These are phyloP conservation scores for Neotoxoptera formosana DNA, from an alignment of 1,140 invertebrate genomes.

Conservation along the genomic window DNA sequence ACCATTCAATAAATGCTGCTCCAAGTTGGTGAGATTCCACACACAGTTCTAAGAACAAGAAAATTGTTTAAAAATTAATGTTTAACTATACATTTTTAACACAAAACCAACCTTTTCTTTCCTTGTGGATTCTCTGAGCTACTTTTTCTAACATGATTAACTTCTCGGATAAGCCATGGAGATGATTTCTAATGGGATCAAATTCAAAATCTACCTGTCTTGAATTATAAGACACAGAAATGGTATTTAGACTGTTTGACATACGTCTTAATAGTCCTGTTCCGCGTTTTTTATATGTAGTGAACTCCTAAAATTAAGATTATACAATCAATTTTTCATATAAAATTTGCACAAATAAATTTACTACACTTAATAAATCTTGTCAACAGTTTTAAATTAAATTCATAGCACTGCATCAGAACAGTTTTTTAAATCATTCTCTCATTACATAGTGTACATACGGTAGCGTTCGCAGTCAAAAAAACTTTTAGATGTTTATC, in stretches of 20 bases:
- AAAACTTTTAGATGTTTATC: slow-evolving; percentile 75
- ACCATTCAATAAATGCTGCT: slow-evolving; percentile 52
- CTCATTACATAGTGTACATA: slow-evolving; percentile 63
- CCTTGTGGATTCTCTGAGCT: slow-evolving; percentile 57
- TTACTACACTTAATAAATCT: background rate
- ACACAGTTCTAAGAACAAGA: slow-evolving; percentile 27
- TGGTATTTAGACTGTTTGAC: slow-evolving; percentile 59
- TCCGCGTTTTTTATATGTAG: slow-evolving; percentile 55
- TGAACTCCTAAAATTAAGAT: slow-evolving; percentile 57
- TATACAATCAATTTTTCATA: background rate
- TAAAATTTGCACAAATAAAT: too few species aligned
- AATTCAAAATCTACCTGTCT: slow-evolving; percentile 59
- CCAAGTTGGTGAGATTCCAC: slow-evolving; percentile 54
- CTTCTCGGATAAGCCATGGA: slow-evolving; percentile 57
- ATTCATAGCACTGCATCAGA: background rate
- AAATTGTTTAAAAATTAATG: background rate
- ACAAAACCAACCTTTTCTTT: slow-evolving; percentile 57
- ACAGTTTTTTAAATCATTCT: background rate
- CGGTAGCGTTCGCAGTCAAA: slow-evolving; percentile 73
- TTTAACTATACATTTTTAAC: background rate
- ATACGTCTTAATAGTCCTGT: slow-evolving; percentile 57
- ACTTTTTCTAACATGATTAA: slow-evolving; percentile 58
- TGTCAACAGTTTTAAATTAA: background rate
- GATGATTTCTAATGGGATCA: slow-evolving; percentile 56
- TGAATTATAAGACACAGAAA: slow-evolving; percentile 55